Evolutionary conservation across 2,797 vertebrate species (phyloP), one percentile per base, ranked within the genome.

Genomic region (Poeciliopsis presidionis): DNA sequence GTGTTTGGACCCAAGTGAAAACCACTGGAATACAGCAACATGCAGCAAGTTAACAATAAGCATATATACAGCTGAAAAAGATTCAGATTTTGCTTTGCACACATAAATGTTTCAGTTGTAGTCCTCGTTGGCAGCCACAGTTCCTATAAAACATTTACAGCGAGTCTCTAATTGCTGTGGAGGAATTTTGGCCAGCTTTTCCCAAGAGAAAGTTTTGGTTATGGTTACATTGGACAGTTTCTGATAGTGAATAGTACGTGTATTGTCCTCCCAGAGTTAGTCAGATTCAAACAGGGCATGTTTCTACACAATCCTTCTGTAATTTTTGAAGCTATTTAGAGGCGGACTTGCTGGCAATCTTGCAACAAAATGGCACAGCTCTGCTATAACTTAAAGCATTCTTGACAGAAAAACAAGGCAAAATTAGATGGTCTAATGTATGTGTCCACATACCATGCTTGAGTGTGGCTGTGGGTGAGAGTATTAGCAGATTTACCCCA

Each of bases 401-500:
- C 65, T 41, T 28, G 9, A 55, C 47, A 20, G 36, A 70, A 51
- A 43, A 53, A 51, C 33, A 67, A 41, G 36, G 3, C 25, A 12
- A 67, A 22, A 25, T 67, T 1, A 67, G 36, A 22, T 25, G 63
- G 13, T 4, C 33, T 8, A 2, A 16, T 55, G 28, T 39, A 55
- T 67, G 33, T 72, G 72, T 72, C 46, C 73, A 25, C 33, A 28
- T 75, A 30, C 45, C 53, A 30, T 73, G 43, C 51, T 36, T 85
- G 25, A 39, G 49, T 14, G 51, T 18, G 57, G 30, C 46, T 74
- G 79, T 65, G 41, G 59, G 84, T 47, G 49, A 20, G 18, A 75
- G 6, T 73, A 82, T 65, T 39, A 65, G 39, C 70, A 82, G 76
- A 75, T 55, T 82, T 74, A 84, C 88, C 86, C 79, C 79, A 75